Base-by-base conservation (phyloP, 2,888 invertebrate species). In the Ophioninae sp. region DNA sequence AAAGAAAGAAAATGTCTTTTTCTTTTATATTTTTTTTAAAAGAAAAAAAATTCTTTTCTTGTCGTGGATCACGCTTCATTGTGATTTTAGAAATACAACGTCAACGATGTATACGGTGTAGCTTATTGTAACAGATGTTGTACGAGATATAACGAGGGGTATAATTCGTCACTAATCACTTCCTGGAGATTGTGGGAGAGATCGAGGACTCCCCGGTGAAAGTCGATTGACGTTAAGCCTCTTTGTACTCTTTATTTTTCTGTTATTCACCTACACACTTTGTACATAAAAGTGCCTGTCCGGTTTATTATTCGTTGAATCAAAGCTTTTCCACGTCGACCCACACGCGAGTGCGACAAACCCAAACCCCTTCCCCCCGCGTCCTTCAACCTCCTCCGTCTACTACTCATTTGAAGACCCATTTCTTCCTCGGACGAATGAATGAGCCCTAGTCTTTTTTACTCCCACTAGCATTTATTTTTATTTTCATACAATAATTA, bases 111-210 rank as follows among this genome's bases (percentile, higher is more conserved):
- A 81, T 78, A 77, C 81, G 83, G 81, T 81, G 81, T 78, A 70
- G 81, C 81, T 79, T 81, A 81, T 81, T 81, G 79, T 72, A 75
- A 81, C 81, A 84, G 81, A 84, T 84, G 81, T 79, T 74, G 67
- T 82, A 62, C 87, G 87, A 89, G 88, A 86, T 3, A 30, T 86
- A 88, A 88, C 85, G 85, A 82, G 68, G 87, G 85, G 87, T 88
- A 87, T 89, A 89, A 89, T 89, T 89, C 87, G 86, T 86, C 83
- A 86, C 87, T 88, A 89, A 89, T 88, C 88, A 88, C 87, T 86
- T 84, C 86, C 84, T 84, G 82, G 82, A 79, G 79, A 85, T 87
- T 87, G 89, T 88, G 87, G 89, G 89, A 85, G 89, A 86, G 79
- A 70, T 76, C 44, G 61, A 65, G 81, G 75, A 86, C 81, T 86